Base-by-base conservation (phyloP, 2,113 vertebrate genomes). In the Pangasianodon gigas region DNA sequence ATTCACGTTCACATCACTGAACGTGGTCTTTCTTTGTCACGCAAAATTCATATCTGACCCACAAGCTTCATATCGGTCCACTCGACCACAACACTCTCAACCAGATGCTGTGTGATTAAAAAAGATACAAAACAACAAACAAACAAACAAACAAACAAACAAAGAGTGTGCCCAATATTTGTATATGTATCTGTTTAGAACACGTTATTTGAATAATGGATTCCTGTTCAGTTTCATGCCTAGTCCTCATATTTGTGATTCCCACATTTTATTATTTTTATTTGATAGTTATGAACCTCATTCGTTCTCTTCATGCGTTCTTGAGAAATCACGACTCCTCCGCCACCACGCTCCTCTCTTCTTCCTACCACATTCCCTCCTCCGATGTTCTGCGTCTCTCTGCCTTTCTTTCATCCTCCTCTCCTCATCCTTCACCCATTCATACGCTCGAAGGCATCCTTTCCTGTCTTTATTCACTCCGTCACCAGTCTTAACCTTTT, bases 401-500 rank as follows among this genome's bases (percentile, higher is more conserved):
- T 60, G 84, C 44, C 56, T 77, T 56, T 84, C 88, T 89, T 82
- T 51, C 65, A 60, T 80, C 74, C 84, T 24, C 41, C 84, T 83
- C 71, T 41, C 81, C 54, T 74, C 85, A 88, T 89, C 71, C 89
- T 48, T 88, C 87, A 82, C 83, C 90, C 86, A 84, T 91, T 84
- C 90, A 84, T 37, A 32, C 7, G 69, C 88, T 81, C 26, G 52
- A 89, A 86, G 80, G 87, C 87, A 67, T 85, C 84, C 86, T 87
- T 87, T 86, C 88, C 82, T 56, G 44, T 77, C 46, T 89, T 90
- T 81, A 77, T 90, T 89, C 89, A 84, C 88, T 87, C 89, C 44
- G 80, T 88, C 88, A 89, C 77, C 48, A 69, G 54, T 84, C 85
- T 84, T 48, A 80, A 87, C 58, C 37, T 56, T 69, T 74, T 14